phyloP scores from a whole-genome alignment of 2,888 invertebrate genomes.

The Nebria brevicollis region DNA sequence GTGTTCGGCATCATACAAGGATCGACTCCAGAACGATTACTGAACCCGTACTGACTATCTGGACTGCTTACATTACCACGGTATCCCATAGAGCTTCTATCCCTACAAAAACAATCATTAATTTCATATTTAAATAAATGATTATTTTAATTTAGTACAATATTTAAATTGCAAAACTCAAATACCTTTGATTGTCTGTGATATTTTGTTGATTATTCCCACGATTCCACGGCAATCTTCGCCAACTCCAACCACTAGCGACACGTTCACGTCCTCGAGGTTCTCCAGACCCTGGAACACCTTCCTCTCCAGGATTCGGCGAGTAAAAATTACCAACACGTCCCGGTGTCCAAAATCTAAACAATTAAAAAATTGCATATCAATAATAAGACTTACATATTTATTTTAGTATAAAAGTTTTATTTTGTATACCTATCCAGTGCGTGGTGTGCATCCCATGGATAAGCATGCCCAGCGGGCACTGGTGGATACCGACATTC shows the following conservation, averaged over 20 bases:
- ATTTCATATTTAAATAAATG: slow-evolving; percentile 47
- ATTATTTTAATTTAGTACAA: no score
- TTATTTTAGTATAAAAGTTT: background rate
- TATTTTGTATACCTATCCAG: slow-evolving; percentile 57
- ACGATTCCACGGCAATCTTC: slow-evolving; percentile 77
- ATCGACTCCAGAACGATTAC: slow-evolving; percentile 61
- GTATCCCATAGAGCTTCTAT: slow-evolving; percentile 65
- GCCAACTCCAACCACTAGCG: slow-evolving; percentile 74
- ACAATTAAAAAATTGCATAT: background rate
- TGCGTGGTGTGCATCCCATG: slow-evolving; percentile 67
- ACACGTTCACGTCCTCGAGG: slow-evolving; percentile 55
- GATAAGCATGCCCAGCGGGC: slow-evolving; percentile 67
- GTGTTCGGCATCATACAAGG: slow-evolving; percentile 57
- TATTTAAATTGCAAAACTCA: background rate
- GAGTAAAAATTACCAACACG: slow-evolving; percentile 84
- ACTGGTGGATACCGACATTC: slow-evolving; percentile 72
- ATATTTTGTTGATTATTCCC: slow-evolving; percentile 62
- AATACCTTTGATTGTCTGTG: slow-evolving; percentile 56
- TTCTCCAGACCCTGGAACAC: slow-evolving; percentile 51
- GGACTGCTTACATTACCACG: slow-evolving; percentile 77
- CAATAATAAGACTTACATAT: background rate
- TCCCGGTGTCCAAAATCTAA: slow-evolving; percentile 69
- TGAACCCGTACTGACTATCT: slow-evolving; percentile 86
- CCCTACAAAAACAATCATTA: slow-evolving; percentile 5
- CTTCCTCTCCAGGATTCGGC: slow-evolving; percentile 78